A percentile compares a stretch with the other conserved stretches of the same genome.
Evolutionary conservation across 1,140 invertebrate species (phyloP).

Genomic region (Apis dorsata): DNA sequence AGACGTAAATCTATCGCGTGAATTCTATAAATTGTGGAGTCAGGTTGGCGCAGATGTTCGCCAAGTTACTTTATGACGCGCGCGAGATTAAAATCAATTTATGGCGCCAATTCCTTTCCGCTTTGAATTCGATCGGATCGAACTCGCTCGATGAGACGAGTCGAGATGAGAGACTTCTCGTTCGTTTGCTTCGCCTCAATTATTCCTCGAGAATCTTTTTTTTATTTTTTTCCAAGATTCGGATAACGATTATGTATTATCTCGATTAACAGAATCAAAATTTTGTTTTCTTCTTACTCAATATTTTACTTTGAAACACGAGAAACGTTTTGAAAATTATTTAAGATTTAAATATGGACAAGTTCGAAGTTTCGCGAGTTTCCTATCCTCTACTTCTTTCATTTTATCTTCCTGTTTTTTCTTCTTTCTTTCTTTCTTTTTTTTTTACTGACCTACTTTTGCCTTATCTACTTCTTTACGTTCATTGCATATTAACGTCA

Average conservation of each 20-base stretch:
- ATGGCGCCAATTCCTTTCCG: constrained; percentile 58
- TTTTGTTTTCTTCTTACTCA: too few relatives aligned
- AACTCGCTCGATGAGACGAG: neutral
- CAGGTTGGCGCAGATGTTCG: constrained; percentile 62
- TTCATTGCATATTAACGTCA: constrained; percentile 36
- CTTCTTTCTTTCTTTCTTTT: neutral
- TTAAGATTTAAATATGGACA: too few relatives aligned
- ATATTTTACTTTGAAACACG: too few relatives aligned
- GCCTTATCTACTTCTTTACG: neutral
- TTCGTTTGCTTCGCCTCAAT: neutral
- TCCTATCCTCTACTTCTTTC: neutral
- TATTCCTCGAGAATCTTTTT: constrained; percentile 3
- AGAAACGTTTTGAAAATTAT: too few relatives aligned
- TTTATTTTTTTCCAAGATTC: too few relatives aligned
- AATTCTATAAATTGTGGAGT: constrained; percentile 65
- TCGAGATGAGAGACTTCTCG: too few relatives aligned
- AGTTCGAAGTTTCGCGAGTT: neutral
- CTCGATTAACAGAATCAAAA: too few relatives aligned
- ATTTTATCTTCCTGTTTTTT: neutral
- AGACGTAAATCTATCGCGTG: constrained; percentile 62
- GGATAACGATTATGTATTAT: too few relatives aligned
- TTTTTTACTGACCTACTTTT: neutral
- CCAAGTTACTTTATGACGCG: constrained; percentile 66
- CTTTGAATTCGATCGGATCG: constrained; percentile 34
- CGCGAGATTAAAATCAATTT: constrained; percentile 70